phyloP scores from a whole-genome alignment of 1,140 invertebrate genomes.

The Melanaphis sacchari region DNA sequence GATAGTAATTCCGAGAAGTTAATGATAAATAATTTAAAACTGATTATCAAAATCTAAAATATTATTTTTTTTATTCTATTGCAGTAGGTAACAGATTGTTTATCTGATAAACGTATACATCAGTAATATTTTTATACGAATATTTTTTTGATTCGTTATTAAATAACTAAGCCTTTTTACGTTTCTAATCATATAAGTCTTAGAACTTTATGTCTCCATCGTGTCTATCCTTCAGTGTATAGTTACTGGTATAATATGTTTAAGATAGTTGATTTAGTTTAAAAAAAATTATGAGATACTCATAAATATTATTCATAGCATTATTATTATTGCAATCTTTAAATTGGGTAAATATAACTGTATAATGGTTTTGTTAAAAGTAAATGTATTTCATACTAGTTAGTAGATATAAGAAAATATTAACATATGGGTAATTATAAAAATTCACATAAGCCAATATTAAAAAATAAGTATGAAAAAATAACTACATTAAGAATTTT shows the following conservation, averaged over 20 bases:
- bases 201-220: not conserved
- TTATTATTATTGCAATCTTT: not conserved
- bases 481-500: not conserved
- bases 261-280: not conserved
- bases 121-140: too few relatives aligned
- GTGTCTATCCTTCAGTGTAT: not conserved
- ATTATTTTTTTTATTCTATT: not conserved
- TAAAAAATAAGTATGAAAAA: too few relatives aligned
- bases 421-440: too few relatives aligned
- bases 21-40: not conserved
- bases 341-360: too few relatives aligned
- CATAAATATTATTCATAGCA: not conserved
- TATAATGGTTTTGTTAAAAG: too few relatives aligned
- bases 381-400: too few relatives aligned
- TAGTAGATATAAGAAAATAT: too few relatives aligned
- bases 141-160: not conserved
- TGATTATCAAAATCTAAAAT: not conserved
- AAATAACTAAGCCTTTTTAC: not conserved
- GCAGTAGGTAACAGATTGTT: not conserved
- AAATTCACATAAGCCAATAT: too few relatives aligned
- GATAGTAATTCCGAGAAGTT: not conserved
- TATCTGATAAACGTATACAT: not conserved
- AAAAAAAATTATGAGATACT: not conserved
- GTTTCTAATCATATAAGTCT: not conserved
- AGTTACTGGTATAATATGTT: not conserved